Evolutionary conservation across 2,888 invertebrate genomes (phyloP).

Genomic region (Stenodema calcarata): DNA sequence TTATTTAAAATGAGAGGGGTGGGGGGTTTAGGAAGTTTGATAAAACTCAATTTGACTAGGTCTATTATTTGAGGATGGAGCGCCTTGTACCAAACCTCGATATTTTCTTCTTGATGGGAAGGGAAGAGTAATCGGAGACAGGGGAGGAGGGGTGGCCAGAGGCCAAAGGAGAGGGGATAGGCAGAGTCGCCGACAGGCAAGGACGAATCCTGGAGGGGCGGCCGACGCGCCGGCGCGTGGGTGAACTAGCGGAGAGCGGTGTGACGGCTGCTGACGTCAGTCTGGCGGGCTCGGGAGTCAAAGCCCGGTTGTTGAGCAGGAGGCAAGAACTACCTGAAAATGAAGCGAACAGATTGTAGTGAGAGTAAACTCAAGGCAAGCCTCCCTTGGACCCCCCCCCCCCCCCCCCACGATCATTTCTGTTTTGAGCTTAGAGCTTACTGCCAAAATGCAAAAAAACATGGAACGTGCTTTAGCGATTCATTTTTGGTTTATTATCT

Average conservation of each 20-base stretch:
- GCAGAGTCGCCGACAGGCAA: constrained; percentile 7
- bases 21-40: neutral
- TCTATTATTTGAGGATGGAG: constrained; percentile 16
- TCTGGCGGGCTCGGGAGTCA: neutral
- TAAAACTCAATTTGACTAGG: constrained; percentile 29
- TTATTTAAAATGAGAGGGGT: neutral
- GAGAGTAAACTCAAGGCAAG: neutral
- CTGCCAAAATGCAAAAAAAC: too few relatives aligned
- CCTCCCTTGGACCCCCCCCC: neutral
- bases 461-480: too few relatives aligned
- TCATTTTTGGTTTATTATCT: too few relatives aligned
- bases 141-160: constrained; percentile 3
- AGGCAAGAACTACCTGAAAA: neutral
- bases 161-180: constrained; percentile 10
- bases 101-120: constrained; percentile 29
- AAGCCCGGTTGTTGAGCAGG: neutral
- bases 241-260: neutral
- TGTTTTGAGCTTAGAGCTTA: too few relatives aligned
- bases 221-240: neutral
- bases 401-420: too few relatives aligned
- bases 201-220: constrained; percentile 3
- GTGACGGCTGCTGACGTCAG: constrained; percentile 12
- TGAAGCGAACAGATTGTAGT: too few relatives aligned
- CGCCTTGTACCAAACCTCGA: constrained; percentile 17
- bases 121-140: neutral